Evolutionary conservation across 2,797 vertebrate genomes (phyloP).

Genomic region (Echiichthys vipera): DNA sequence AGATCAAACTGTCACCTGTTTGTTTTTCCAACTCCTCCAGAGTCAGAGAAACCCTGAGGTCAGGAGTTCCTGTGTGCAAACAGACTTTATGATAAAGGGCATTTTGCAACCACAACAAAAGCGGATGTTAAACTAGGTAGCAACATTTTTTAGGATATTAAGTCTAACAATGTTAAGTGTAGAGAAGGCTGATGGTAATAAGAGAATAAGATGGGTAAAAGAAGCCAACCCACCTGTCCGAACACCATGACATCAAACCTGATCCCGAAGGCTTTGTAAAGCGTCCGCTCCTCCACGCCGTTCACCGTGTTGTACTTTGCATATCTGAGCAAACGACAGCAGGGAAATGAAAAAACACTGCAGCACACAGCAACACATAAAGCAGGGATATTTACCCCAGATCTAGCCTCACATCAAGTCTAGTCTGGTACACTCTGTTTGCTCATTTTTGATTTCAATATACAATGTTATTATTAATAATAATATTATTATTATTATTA

Average conservation of each 20-base stretch:
- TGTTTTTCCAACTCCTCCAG: neutral
- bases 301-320: conserved; percentile 84
- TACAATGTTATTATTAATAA: too few relatives aligned
- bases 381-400: neutral
- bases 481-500: too few relatives aligned
- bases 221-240: conserved; percentile 79
- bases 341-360: neutral
- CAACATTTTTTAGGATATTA: too few relatives aligned
- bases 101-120: neutral
- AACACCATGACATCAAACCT: conserved; percentile 92
- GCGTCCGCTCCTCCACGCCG: conserved; percentile 82
- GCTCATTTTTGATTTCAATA: too few relatives aligned
- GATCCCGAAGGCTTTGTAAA: conserved; percentile 91
- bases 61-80: neutral
- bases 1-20: conserved; percentile 3
- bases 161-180: neutral
- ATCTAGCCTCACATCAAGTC: neutral
- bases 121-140: neutral
- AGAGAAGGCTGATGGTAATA: too few relatives aligned
- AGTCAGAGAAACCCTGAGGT: neutral
- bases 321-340: conserved; percentile 74
- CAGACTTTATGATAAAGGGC: neutral
- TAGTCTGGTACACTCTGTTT: too few relatives aligned
- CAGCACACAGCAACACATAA: neutral
- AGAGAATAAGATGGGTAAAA: neutral